These are phyloP conservation scores for Drosophila persimilis DNA, from an alignment of 1,140 invertebrate genomes.

Conservation along the genomic window DNA sequence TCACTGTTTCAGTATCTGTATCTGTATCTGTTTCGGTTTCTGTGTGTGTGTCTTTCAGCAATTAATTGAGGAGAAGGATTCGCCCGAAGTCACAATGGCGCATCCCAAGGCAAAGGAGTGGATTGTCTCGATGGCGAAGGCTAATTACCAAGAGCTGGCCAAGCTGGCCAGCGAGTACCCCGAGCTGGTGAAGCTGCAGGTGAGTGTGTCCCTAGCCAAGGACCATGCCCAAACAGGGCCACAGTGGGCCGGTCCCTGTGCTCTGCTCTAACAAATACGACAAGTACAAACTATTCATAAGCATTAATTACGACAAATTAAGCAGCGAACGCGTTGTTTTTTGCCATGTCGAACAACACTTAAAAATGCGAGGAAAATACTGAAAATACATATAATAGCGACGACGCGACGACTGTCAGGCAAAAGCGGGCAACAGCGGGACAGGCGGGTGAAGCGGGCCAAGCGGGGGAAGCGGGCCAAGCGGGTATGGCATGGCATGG, in stretches of 20 bases:
- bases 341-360: conserved; percentile 80
- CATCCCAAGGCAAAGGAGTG: conserved; percentile 91
- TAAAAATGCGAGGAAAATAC: conserved; percentile 77
- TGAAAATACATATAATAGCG: no score
- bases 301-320: conserved; percentile 82
- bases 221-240: background rate
- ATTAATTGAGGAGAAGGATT: conserved; percentile 76
- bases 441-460: no score
- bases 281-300: conserved; percentile 81
- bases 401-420: no score
- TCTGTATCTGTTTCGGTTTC: conserved; percentile 1
- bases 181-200: conserved; percentile 91
- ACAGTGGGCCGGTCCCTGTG: conserved; percentile 1
- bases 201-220: conserved; percentile 83
- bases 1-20: background rate
- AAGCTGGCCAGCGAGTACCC: conserved; percentile 92
- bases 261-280: conserved; percentile 67
- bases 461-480: no score
- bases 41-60: conserved; percentile 59
- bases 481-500: conserved; percentile 17
- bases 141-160: conserved; percentile 91
- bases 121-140: conserved; percentile 91
- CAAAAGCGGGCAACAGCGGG: no score
- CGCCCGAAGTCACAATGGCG: conserved; percentile 68
- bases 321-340: conserved; percentile 73